Percentiles rank a stretch among this genome's conserved stretches.
Conservation (phyloP, 2,888 invertebrate genomes). For the Drosophila formosana region DNA sequence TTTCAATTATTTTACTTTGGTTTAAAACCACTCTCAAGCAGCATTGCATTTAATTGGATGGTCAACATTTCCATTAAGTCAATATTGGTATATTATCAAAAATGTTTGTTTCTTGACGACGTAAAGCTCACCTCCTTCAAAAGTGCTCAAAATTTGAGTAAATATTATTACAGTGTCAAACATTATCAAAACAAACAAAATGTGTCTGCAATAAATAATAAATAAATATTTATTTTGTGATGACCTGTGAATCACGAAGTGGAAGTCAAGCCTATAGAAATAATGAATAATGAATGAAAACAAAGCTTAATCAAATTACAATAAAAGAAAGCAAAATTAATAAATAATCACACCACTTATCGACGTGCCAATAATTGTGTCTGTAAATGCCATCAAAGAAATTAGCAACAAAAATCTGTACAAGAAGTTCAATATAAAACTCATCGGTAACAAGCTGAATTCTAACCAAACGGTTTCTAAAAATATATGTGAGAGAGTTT, state of each 20-base stretch:
- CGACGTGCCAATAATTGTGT: slow-evolving; percentile 1
- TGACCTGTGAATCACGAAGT: not conserved
- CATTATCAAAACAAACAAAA: not conserved
- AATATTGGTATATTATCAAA: not conserved
- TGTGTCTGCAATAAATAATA: not conserved
- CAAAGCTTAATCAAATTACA: not conserved
- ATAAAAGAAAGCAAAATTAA: not conserved
- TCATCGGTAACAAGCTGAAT: slow-evolving; percentile 8
- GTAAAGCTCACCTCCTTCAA: not conserved
- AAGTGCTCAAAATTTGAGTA: not conserved
- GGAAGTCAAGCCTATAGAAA: not conserved
- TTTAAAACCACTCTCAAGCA: too few species aligned
- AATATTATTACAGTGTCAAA: not conserved
- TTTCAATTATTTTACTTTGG: too few species aligned
- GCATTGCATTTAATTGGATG: too few species aligned
- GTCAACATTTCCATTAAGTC: not conserved
- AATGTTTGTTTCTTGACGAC: not conserved
- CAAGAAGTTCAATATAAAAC: not conserved
- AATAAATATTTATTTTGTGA: not conserved
- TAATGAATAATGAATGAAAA: not conserved
- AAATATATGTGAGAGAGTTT: slow-evolving; percentile 23
- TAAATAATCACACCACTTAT: not conserved
- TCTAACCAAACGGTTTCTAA: slow-evolving; percentile 54
- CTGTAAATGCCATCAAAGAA: not conserved
- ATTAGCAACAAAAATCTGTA: not conserved